Conservation (phyloP, 1,140 invertebrate species). For the Drusus annulatus region DNA sequence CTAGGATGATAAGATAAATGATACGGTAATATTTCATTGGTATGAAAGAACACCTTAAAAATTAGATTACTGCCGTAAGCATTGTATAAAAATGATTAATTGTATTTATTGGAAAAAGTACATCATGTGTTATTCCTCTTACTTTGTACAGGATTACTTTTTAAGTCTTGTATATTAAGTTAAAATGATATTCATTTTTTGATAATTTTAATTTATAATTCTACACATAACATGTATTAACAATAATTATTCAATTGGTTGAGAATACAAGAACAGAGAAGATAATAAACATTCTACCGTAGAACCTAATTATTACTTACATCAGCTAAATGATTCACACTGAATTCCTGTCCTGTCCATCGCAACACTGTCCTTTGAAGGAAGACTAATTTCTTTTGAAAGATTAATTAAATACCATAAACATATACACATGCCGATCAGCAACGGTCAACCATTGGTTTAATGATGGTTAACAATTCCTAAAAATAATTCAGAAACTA, state of each 20-base stretch:
- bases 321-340: background rate
- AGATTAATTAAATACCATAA: background rate
- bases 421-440: no score
- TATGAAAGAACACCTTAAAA: slow-evolving; percentile 45
- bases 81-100: slow-evolving; percentile 50
- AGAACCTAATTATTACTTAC: slow-evolving; percentile 22
- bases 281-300: background rate
- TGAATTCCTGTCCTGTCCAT: background rate
- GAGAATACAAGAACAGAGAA: slow-evolving; percentile 20
- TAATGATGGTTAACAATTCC: no score
- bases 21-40: slow-evolving; percentile 43
- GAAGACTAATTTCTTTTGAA: slow-evolving; percentile 20
- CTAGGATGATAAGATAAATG: slow-evolving; percentile 37
- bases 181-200: slow-evolving; percentile 37
- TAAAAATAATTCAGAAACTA: no score
- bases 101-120: slow-evolving; percentile 49
- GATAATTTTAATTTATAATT: slow-evolving; percentile 32
- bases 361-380: slow-evolving; percentile 22
- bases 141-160: slow-evolving; percentile 47
- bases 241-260: slow-evolving; percentile 8
- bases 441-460: no score
- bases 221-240: slow-evolving; percentile 1
- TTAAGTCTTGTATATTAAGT: slow-evolving; percentile 44
- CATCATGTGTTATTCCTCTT: slow-evolving; percentile 39
- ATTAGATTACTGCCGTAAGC: slow-evolving; percentile 17